Conservation (phyloP, 2,797 vertebrate genomes). For the Ctenopoma kingsleyae region DNA sequence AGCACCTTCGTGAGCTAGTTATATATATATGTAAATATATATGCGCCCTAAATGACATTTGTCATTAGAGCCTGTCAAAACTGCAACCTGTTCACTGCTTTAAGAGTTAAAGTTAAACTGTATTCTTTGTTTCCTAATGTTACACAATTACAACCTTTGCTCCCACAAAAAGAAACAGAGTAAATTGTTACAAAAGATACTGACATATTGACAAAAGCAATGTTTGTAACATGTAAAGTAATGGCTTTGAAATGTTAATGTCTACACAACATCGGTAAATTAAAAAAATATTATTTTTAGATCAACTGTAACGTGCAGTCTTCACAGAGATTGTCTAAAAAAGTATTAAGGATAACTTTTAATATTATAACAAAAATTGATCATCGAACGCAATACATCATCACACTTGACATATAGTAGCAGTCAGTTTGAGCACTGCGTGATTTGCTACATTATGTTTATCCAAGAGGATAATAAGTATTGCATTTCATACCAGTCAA, state of each 20-base stretch:
- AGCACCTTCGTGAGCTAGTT: slow-evolving; percentile 54
- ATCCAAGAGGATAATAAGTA: slow-evolving; percentile 77
- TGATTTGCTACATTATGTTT: slow-evolving; percentile 83
- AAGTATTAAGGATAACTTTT: slow-evolving; percentile 35
- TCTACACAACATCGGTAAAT: slow-evolving; percentile 24
- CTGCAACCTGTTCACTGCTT: slow-evolving; percentile 40
- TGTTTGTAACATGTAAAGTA: slow-evolving; percentile 1
- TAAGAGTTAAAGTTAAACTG: slow-evolving; percentile 15
- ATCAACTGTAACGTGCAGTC: slow-evolving; percentile 16
- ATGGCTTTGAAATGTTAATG: background rate
- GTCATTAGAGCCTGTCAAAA: slow-evolving; percentile 4
- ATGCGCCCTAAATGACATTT: slow-evolving; percentile 9
- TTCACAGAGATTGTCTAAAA: slow-evolving; percentile 38
- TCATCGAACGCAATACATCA: slow-evolving; percentile 73
- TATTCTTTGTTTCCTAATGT: slow-evolving; percentile 20
- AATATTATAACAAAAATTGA: slow-evolving; percentile 59
- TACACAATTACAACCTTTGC: slow-evolving; percentile 28
- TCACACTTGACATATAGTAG: slow-evolving; percentile 77
- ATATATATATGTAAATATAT: slow-evolving; percentile 8
- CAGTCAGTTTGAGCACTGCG: slow-evolving; percentile 70
- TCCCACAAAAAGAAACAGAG: slow-evolving; percentile 16
- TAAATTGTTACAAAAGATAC: background rate
- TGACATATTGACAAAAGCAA: slow-evolving; percentile 13
- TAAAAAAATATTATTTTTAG: slow-evolving; percentile 8
- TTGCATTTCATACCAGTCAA: slow-evolving; percentile 78